Conservation (phyloP, 1,140 invertebrate species). For the Rhizoglyphus robini region DNA sequence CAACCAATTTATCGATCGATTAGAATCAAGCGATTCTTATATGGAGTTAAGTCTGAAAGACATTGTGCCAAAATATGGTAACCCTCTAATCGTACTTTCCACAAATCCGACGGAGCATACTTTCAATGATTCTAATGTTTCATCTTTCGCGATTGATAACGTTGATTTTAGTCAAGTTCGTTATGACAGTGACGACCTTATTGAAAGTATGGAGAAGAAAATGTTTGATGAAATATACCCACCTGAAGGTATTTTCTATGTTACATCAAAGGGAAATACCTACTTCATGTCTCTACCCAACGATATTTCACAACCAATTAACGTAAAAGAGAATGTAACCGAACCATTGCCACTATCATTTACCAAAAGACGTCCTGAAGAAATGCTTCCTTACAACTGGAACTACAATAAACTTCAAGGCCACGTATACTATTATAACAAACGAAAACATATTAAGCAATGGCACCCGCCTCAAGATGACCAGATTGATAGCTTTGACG, state of each 20-base stretch:
- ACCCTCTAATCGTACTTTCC: neutral
- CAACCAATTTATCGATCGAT: no score
- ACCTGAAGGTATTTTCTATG: slow-evolving; percentile 16
- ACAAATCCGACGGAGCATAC: neutral
- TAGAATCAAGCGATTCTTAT: no score
- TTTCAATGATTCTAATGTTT: neutral
- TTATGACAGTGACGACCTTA: neutral
- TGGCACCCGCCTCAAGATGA: slow-evolving; percentile 19
- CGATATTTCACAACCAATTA: neutral
- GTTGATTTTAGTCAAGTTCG: neutral
- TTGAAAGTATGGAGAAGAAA: slow-evolving; percentile 7
- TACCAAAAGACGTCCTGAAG: slow-evolving; percentile 32
- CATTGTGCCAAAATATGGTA: neutral
- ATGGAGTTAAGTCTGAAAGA: neutral
- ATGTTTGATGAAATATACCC: slow-evolving; percentile 20
- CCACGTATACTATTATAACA: slow-evolving; percentile 65
- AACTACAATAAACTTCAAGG: slow-evolving; percentile 57
- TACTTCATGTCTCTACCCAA: slow-evolving; percentile 17
- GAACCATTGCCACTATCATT: slow-evolving; percentile 35
- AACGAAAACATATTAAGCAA: slow-evolving; percentile 5
- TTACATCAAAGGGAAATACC: slow-evolving; percentile 5
- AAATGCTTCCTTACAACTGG: slow-evolving; percentile 72
- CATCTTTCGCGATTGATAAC: slow-evolving; percentile 6
- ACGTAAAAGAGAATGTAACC: slow-evolving; percentile 11
- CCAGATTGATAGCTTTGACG: neutral